Evolutionary conservation across 2,888 invertebrate genomes (phyloP), one percentile per base, ranked within the genome.

Genomic region (Esperia sulphurella): DNA sequence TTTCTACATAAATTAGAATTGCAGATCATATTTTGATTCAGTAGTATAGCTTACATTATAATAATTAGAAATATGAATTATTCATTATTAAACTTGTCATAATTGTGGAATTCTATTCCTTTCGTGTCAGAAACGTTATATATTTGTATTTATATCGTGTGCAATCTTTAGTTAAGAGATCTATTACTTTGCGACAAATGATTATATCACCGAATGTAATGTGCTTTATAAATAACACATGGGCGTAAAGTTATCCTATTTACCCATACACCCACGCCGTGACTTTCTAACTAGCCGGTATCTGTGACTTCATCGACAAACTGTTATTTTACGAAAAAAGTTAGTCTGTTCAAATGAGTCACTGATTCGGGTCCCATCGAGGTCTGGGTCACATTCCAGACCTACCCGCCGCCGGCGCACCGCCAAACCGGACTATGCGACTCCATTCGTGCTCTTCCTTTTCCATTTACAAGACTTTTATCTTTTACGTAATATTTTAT

Each of bases 311-410:
- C 37, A 35, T 3, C 35, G 41, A 31, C 6, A 35, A 55, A 70
- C 65, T 65, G 66, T 63, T 68, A 57, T 47, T 35, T 35, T n/a
- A 35, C 35, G n/a, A 35, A 38, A 65, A 51, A 53, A 47, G 37
- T 43, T 63, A 68, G 35, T 35, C 58, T 65, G 65, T 72, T 69
- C 65, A 60, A 62, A 63, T 87, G 88, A 87, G 80, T 88, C 88
- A 88, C 74, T 70, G 64, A 61, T 58, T 69, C 71, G 71, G 69
- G 71, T 79, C 79, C 81, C 79, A 68, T 68, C 68, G 79, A 71
- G 76, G 81, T 83, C 79, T 86, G 86, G 88, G 86, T 87, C 83
- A 85, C 88, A 89, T 89, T 87, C 88, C 86, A 75, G 75, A 43
- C 45, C 37, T 37, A 31, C 65, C 63, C 64, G 61, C 61, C 59